These are phyloP conservation scores for Kuschelorhynchus macadamiae DNA, from an alignment of 2,888 invertebrate genomes.

Conservation along the genomic window DNA sequence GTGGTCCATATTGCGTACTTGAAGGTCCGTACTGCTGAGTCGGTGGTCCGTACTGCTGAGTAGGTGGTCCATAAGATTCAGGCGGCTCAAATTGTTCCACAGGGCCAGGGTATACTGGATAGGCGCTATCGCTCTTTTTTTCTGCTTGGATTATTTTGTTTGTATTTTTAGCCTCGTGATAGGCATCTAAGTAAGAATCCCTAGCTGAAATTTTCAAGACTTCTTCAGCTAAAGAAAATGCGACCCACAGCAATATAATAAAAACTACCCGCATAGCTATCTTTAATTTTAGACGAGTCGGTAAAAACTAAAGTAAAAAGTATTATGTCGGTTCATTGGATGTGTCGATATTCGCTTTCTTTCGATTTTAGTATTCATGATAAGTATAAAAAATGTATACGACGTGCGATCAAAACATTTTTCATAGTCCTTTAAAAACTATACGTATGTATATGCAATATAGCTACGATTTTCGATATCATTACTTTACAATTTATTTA, in stretches of 20 bases:
- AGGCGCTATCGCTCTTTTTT: conserved; percentile 68
- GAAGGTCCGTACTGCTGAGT: conserved; percentile 50
- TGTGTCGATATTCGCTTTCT: conserved; percentile 25
- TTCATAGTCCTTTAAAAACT: too few relatives aligned
- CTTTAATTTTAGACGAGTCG: conserved; percentile 11
- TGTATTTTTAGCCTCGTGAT: conserved; percentile 70
- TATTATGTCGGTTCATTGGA: conserved; percentile 9
- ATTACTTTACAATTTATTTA: too few relatives aligned
- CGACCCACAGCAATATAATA: background rate
- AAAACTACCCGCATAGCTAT: background rate
- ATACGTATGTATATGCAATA: too few relatives aligned
- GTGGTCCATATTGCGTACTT: conserved; percentile 30
- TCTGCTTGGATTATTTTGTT: conserved; percentile 59
- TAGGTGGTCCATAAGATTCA: conserved; percentile 54
- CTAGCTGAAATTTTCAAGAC: conserved; percentile 40
- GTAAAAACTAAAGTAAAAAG: conserved; percentile 25
- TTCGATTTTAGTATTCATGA: conserved; percentile 15
- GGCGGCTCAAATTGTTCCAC: conserved; percentile 56
- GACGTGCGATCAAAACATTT: too few relatives aligned
- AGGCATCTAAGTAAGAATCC: conserved; percentile 78
- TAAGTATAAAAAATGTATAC: background rate
- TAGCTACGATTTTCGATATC: too few relatives aligned
- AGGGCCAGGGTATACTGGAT: conserved; percentile 67
- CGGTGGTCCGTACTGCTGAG: conserved; percentile 55
- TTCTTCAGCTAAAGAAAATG: conserved; percentile 29